These are phyloP conservation scores for Penaeus monodon DNA, from an alignment of 2,888 invertebrate species.

Conservation along the genomic window DNA sequence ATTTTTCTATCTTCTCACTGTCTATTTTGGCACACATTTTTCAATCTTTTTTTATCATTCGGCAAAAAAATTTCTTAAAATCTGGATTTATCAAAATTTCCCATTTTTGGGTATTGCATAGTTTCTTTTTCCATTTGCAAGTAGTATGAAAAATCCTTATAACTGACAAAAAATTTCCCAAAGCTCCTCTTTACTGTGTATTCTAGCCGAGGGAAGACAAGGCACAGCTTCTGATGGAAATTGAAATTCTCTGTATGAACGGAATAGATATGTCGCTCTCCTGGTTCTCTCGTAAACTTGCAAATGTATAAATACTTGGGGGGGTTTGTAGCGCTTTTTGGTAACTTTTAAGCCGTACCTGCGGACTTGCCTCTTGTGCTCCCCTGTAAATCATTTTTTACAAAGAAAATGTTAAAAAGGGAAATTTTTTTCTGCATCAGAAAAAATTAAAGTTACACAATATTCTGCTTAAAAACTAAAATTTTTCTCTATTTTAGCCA, in stretches of 20 bases:
- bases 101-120: no score
- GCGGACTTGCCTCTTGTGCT: conserved; percentile 89
- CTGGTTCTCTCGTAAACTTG: conserved; percentile 86
- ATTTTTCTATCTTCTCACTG: no score
- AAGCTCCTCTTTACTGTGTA: conserved; percentile 78
- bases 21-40: no score
- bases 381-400: conserved; percentile 74
- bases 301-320: no score
- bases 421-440: no score
- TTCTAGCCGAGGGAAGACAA: conserved; percentile 89
- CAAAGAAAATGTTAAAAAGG: no score
- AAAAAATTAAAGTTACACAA: neutral
- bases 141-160: no score
- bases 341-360: conserved; percentile 85
- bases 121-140: no score
- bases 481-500: neutral
- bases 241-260: conserved; percentile 97
- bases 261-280: conserved; percentile 90
- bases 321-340: no score
- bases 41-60: no score
- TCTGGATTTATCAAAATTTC: no score
- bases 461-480: neutral
- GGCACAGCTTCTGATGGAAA: conserved; percentile 89
- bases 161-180: neutral
- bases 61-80: no score